phyloP scores from a whole-genome alignment of 2,797 vertebrate genomes.

The Dendrocincla fuliginosa region DNA sequence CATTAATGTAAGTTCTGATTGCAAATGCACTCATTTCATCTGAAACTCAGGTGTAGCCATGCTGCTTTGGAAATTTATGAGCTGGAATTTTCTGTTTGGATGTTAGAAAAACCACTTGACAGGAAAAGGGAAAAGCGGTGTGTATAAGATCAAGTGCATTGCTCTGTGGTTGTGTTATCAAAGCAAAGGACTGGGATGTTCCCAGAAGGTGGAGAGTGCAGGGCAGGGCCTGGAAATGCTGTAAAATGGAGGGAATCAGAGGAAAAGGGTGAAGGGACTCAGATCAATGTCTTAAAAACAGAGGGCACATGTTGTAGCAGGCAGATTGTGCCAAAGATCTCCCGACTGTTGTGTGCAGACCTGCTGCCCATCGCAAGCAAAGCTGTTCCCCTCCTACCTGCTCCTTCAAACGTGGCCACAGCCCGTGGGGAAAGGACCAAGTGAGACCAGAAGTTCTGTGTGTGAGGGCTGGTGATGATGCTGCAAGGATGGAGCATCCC shows the following conservation, averaged over 20 bases:
- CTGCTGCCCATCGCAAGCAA: neutral
- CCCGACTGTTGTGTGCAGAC: rapidly evolving
- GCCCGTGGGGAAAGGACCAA: neutral
- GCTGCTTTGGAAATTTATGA: neutral
- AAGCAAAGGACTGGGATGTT: neutral
- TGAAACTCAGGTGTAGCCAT: neutral
- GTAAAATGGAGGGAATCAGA: neutral
- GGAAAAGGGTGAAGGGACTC: neutral
- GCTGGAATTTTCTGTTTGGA: neutral
- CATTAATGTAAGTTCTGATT: neutral
- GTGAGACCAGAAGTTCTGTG: neutral
- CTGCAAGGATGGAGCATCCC: neutral
- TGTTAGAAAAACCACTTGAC: neutral
- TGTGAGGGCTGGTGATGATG: rapidly evolving
- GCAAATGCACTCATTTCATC: neutral
- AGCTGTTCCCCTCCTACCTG: neutral
- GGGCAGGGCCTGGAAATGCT: neutral
- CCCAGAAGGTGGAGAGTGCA: neutral
- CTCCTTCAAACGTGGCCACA: neutral
- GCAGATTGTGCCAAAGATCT: neutral
- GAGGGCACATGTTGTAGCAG: rapidly evolving
- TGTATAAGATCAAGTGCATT: neutral
- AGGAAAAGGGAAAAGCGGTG: neutral
- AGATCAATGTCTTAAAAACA: neutral
- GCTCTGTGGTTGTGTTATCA: neutral